These are phyloP conservation scores for Aphelocoma californica DNA, from an alignment of 2,797 vertebrate species.

Conservation along the genomic window DNA sequence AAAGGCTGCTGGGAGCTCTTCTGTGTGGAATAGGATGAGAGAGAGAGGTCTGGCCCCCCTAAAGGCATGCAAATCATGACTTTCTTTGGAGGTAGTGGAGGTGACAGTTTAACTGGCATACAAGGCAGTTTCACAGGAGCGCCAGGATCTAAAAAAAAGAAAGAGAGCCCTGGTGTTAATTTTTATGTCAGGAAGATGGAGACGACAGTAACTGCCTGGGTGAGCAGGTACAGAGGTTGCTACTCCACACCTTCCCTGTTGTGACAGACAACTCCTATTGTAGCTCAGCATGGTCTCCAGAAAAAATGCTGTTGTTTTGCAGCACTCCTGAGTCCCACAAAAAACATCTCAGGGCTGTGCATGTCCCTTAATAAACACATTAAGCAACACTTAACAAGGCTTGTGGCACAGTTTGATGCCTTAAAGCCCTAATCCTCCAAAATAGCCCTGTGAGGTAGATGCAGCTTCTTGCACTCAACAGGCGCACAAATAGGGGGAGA, in stretches of 20 bases:
- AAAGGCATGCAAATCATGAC: slow-evolving; percentile 97
- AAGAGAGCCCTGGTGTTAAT: slow-evolving; percentile 35
- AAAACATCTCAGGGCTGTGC: background rate
- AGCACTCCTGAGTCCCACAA: background rate
- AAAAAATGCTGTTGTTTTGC: background rate
- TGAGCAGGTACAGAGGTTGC: background rate
- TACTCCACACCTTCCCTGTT: background rate
- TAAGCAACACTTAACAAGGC: background rate
- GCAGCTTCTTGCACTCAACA: background rate
- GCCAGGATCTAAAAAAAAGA: slow-evolving; percentile 85
- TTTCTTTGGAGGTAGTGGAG: slow-evolving; percentile 98
- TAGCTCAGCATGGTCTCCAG: background rate
- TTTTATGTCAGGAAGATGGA: background rate
- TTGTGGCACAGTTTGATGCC: background rate
- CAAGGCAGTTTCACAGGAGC: slow-evolving; percentile 95
- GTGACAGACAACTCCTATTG: background rate
- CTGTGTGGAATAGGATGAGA: slow-evolving; percentile 80
- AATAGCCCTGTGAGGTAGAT: background rate
- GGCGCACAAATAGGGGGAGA: background rate
- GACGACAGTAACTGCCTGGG: background rate
- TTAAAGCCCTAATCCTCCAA: background rate
- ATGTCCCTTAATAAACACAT: background rate
- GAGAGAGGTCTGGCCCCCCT: slow-evolving; percentile 86
- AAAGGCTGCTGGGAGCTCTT: slow-evolving; percentile 85
- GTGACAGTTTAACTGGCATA: slow-evolving; percentile 93